Evolutionary conservation across 1,140 invertebrate species (phyloP).

Genomic region (Neotoxoptera formosana): DNA sequence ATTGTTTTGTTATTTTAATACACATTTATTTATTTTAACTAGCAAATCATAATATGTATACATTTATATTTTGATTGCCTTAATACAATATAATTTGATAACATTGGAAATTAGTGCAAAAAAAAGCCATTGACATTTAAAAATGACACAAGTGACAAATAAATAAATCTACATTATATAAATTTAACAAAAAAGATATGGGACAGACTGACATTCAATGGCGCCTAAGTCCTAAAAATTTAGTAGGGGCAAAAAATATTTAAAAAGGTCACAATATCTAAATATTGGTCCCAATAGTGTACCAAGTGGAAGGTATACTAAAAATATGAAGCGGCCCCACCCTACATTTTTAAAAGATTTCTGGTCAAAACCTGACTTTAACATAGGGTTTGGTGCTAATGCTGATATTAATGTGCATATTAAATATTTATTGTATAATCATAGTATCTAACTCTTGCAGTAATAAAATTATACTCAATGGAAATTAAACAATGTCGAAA

Average conservation of each 20-base stretch:
- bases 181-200: background rate
- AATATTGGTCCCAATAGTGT: no score
- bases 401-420: constrained; percentile 17
- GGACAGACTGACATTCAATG: background rate
- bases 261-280: no score
- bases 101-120: constrained; percentile 51
- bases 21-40: constrained; percentile 5
- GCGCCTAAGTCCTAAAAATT: no score
- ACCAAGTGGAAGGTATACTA: no score
- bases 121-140: constrained; percentile 13
- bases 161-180: constrained; percentile 11
- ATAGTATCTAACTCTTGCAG: background rate
- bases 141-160: background rate
- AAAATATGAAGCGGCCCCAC: no score
- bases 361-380: no score
- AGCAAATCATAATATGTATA: constrained; percentile 14
- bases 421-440: background rate
- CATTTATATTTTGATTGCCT: constrained; percentile 29
- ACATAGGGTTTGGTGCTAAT: no score
- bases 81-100: constrained; percentile 24
- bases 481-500: constrained; percentile 18
- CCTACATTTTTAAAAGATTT: no score
- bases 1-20: constrained; percentile 47
- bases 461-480: background rate
- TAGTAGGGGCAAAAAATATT: no score